Conservation (phyloP, 2,888 invertebrate species). For the Troides helena region DNA sequence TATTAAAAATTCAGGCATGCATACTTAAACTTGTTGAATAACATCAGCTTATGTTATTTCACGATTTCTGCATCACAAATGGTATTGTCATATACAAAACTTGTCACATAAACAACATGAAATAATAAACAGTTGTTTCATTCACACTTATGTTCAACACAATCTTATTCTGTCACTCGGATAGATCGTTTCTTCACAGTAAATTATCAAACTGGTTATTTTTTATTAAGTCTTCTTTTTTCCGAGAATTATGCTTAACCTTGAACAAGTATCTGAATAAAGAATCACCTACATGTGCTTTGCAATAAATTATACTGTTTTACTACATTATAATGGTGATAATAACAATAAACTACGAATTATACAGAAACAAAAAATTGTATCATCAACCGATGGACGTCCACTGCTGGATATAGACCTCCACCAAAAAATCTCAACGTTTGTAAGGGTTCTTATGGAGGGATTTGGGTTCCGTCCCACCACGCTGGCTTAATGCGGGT, state of each 20-base stretch:
- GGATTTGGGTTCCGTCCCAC: too few relatives aligned
- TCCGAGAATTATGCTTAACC: neutral
- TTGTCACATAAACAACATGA: neutral
- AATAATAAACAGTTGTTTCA: neutral
- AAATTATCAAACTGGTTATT: neutral
- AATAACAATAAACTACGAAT: neutral
- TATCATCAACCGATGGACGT: too few relatives aligned
- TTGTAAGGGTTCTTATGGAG: too few relatives aligned
- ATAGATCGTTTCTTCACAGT: constrained; percentile 1
- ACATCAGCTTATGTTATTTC: neutral
- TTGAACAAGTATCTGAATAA: neutral
- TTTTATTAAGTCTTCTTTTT: neutral
- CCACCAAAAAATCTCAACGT: too few relatives aligned
- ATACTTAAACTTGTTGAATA: neutral
- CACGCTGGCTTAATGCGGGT: too few relatives aligned
- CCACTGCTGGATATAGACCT: too few relatives aligned
- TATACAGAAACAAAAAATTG: too few relatives aligned
- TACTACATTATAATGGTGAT: neutral
- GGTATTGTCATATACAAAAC: neutral
- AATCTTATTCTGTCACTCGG: constrained; percentile 1
- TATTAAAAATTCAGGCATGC: neutral
- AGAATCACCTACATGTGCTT: neutral
- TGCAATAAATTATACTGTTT: neutral
- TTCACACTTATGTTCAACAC: neutral
- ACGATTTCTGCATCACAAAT: neutral